Conservation (phyloP, 2,888 invertebrate species). For the Mythimna lalbum region DNA sequence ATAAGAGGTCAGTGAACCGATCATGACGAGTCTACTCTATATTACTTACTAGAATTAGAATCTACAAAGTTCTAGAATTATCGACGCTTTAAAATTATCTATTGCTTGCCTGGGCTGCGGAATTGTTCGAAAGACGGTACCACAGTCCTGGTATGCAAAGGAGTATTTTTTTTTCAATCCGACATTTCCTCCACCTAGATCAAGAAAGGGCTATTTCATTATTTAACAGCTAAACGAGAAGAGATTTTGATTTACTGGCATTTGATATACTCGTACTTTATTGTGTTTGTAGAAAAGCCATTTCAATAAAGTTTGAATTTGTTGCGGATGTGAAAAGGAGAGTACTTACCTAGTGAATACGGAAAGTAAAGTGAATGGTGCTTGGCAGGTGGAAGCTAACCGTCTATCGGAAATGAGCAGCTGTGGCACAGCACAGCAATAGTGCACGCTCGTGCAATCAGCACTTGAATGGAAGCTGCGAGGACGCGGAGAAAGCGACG, state of each 20-base stretch:
- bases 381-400: constrained; percentile 9
- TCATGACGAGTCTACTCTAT: constrained; percentile 6
- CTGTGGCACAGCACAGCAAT: constrained; percentile 28
- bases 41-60: constrained; percentile 4
- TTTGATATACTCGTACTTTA: too few species aligned
- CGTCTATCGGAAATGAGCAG: constrained; percentile 31
- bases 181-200: too few species aligned
- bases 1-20: constrained; percentile 41
- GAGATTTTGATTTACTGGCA: too few species aligned
- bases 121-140: too few species aligned
- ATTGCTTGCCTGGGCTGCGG: too few species aligned
- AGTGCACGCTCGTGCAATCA: constrained; percentile 25
- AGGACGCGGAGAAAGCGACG: constrained; percentile 34
- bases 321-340: constrained; percentile 14
- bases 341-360: constrained; percentile 16
- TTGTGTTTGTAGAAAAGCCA: not conserved
- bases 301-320: constrained; percentile 18
- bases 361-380: constrained; percentile 38
- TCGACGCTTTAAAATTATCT: not conserved
- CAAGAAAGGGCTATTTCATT: too few species aligned
- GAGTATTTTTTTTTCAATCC: too few species aligned
- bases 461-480: constrained; percentile 34
- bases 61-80: not conserved
- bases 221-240: too few species aligned
- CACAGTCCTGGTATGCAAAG: too few species aligned